Base-by-base conservation (phyloP, 2,888 invertebrate species). In the Gerris lacustris region DNA sequence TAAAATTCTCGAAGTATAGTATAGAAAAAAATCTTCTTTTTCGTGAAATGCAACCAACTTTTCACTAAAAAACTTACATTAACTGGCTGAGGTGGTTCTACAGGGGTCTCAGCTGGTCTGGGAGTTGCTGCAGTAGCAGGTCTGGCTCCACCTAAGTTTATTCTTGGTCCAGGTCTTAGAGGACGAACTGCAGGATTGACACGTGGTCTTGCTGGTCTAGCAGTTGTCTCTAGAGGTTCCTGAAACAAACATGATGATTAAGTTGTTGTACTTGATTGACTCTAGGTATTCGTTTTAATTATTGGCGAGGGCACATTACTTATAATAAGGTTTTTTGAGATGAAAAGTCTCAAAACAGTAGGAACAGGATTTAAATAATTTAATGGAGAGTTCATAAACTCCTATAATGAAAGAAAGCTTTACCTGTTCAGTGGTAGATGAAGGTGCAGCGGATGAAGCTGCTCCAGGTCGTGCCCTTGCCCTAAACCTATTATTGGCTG, bases 141-240 rank as follows among this genome's bases (percentile, higher is more conserved):
- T 31, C 67, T 47, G 7, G 69, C 11, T 2, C 74, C 71, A 62
- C 74, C 72, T 74, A 88, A 79, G 78, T 87, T 88, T 67, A 89
- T 81, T 76, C 87, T 84, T 4, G 87, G 85, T 2, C 88, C 88
- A 0, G 88, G 88, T 71, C 88, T 82, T 69, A 88, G 81, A 0
- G 88, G 84, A 69, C 87, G 79, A 1, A 82, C 75, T 47, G 78
- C 80, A 6, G 82, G 82, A 0, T 82, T 83, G 72, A 82, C 82
- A 70, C 82, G 82, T 44, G 82, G 81, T 70, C 75, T 71, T 45
- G 75, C 31, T 9, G 64, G 73, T 64, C 75, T 74, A 69, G 5
- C 72, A 72, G 11, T 45, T 55, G 68, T 55, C 15, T 45, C 55
- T 31, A 45, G 2, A 7, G 62, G 44, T 44, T 68, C n/a, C 31